These are phyloP conservation scores for Chymomyza procnemis DNA, from an alignment of 2,888 invertebrate species.

Conservation along the genomic window DNA sequence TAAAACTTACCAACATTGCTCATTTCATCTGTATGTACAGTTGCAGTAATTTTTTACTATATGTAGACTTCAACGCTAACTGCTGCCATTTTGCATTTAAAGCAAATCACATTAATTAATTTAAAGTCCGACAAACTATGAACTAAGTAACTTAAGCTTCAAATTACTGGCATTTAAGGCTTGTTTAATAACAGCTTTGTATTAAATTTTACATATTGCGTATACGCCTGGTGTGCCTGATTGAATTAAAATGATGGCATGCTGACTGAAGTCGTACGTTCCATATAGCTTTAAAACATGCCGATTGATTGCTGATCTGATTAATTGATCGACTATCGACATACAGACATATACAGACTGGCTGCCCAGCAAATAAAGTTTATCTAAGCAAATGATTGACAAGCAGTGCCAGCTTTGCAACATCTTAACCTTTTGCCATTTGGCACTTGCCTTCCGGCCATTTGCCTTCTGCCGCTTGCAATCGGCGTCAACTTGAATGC, in stretches of 20 bases:
- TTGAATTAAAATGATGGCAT: background rate
- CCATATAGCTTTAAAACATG: background rate
- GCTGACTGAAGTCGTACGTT: background rate
- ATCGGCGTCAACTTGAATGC: background rate
- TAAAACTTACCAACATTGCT: too few species aligned
- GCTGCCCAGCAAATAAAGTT: background rate
- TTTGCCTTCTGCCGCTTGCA: background rate
- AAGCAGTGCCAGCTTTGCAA: background rate
- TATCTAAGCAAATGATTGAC: background rate
- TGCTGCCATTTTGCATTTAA: too few species aligned
- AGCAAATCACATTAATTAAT: too few species aligned
- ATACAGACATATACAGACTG: too few species aligned
- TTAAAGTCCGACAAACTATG: too few species aligned
- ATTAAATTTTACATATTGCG: background rate
- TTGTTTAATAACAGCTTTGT: background rate
- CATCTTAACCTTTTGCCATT: background rate
- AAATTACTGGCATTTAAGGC: background rate
- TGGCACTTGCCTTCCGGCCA: background rate
- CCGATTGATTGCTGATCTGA: background rate
- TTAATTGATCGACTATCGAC: background rate
- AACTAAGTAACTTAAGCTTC: background rate
- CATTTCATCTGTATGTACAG: too few species aligned
- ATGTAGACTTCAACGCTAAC: too few species aligned
- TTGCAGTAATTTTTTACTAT: too few species aligned
- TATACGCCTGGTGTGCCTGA: background rate